Conservation (phyloP, 2,797 vertebrate species). For the Petrocephalus sullivani region DNA sequence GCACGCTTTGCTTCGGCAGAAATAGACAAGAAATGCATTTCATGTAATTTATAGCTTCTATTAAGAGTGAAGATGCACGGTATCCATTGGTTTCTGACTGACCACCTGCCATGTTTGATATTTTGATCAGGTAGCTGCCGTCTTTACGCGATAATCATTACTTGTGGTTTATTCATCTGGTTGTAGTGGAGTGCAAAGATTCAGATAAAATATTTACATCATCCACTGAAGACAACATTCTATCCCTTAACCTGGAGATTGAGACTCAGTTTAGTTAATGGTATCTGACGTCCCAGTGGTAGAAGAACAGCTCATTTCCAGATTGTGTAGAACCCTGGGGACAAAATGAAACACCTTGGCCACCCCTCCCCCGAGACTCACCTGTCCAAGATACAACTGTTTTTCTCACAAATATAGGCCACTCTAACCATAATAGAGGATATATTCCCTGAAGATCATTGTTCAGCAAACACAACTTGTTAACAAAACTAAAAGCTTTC, state of each 20-base stretch:
- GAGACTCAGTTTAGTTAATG: not conserved
- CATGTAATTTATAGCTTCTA: not conserved
- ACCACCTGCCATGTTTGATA: not conserved
- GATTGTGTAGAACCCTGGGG: not conserved
- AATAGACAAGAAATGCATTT: not conserved
- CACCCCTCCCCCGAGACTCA: not conserved
- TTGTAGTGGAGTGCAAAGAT: not conserved
- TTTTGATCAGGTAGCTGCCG: not conserved
- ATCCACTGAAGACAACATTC: not conserved
- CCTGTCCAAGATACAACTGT: not conserved
- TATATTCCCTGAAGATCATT: not conserved
- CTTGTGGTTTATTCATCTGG: not conserved
- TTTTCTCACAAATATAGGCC: not conserved
- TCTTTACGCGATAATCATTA: not conserved
- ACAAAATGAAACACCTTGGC: not conserved
- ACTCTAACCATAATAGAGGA: not conserved
- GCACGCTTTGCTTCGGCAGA: not conserved
- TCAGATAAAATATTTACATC: not conserved
- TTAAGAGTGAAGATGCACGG: not conserved
- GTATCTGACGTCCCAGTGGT: not conserved
- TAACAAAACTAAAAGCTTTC: not conserved
- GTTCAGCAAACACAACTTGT: not conserved
- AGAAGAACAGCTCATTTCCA: not conserved
- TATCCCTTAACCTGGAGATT: not conserved
- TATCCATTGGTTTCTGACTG: not conserved